These are phyloP conservation scores for Fistularia tabacaria DNA, from an alignment of 2,797 vertebrate genomes.

Conservation along the genomic window DNA sequence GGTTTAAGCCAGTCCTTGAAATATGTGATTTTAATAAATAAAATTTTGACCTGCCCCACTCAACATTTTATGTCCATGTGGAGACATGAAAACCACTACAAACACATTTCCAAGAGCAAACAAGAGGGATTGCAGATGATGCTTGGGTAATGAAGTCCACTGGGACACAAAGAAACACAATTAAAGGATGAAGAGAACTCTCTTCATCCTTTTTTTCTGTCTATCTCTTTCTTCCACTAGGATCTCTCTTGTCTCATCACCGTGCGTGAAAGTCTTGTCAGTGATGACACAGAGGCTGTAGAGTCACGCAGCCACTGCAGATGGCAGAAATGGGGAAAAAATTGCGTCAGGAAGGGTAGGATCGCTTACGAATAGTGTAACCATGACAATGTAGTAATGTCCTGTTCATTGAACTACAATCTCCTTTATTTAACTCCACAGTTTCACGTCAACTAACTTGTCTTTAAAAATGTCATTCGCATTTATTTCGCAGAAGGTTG, in stretches of 20 bases:
- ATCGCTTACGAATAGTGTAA: constrained; percentile 43
- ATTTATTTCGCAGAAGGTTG: constrained; percentile 60
- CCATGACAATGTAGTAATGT: constrained; percentile 56
- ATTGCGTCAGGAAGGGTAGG: constrained; percentile 48
- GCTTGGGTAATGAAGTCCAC: constrained; percentile 65
- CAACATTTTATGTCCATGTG: constrained; percentile 9
- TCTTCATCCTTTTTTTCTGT: constrained; percentile 26
- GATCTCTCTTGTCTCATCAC: constrained; percentile 34
- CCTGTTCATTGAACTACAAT: constrained; percentile 49
- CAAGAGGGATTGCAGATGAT: constrained; percentile 58
- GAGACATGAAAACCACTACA: constrained; percentile 47
- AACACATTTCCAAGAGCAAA: constrained; percentile 56
- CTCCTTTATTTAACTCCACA: constrained; percentile 48
- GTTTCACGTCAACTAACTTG: constrained; percentile 42
- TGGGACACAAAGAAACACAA: constrained; percentile 54
- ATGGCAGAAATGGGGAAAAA: constrained; percentile 54
- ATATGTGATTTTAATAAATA: constrained; percentile 14
- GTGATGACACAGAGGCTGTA: constrained; percentile 57
- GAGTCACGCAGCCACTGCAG: constrained; percentile 59
- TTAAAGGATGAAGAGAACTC: constrained; percentile 53
- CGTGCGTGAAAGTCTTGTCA: constrained; percentile 46
- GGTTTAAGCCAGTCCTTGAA: constrained; percentile 18
- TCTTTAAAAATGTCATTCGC: constrained; percentile 50
- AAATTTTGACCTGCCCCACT: constrained; percentile 9
- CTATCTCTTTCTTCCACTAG: constrained; percentile 25